Conservation (phyloP, 2,113 vertebrate genomes). For the Trochalopteron elliotii region DNA sequence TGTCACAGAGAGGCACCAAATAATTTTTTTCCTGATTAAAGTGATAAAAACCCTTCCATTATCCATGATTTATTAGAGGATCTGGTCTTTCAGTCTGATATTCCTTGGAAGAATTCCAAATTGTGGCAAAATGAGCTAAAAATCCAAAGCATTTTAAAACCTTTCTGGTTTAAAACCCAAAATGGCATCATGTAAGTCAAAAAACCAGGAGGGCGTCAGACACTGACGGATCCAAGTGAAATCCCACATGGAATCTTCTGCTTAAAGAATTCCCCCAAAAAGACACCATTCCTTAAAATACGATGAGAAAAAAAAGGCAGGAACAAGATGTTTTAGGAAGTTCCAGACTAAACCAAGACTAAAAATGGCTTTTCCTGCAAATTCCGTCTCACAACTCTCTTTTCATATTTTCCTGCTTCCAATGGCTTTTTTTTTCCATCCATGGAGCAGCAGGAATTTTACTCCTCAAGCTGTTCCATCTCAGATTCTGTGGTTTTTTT, state of each 20-base stretch:
- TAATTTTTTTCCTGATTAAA: neutral
- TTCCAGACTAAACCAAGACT: neutral
- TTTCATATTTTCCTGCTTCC: neutral
- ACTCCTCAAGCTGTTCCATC: constrained; percentile 25
- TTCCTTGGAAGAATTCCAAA: neutral
- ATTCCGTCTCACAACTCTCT: neutral
- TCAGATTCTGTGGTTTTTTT: neutral
- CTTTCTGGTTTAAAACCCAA: neutral
- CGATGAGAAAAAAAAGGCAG: neutral
- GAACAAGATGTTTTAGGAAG: neutral
- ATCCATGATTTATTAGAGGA: neutral
- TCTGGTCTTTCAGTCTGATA: neutral
- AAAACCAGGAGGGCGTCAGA: neutral
- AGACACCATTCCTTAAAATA: neutral
- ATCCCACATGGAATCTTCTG: neutral
- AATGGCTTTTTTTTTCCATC: neutral
- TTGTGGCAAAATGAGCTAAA: neutral
- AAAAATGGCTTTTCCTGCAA: neutral
- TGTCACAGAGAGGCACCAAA: neutral
- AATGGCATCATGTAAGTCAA: neutral
- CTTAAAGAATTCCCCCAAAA: neutral
- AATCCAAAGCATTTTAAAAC: neutral
- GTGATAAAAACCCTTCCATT: neutral
- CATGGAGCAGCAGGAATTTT: neutral
- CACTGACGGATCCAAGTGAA: neutral